Conservation (phyloP, 2,888 invertebrate genomes). For the Xanthia togata region DNA sequence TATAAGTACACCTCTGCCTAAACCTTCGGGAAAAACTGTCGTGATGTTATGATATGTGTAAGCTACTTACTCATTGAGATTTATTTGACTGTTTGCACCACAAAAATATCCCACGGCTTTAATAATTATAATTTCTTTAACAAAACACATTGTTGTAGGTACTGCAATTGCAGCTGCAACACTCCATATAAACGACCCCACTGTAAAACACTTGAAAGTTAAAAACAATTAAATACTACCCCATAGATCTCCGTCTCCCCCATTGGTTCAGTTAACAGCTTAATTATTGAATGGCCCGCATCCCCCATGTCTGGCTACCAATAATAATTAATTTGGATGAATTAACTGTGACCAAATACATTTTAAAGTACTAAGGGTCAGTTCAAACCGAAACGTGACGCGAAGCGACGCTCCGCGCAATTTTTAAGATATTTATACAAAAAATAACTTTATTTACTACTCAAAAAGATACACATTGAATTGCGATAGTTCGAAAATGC, state of each 20-base stretch:
- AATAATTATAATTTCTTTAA: background rate
- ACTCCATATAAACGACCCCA: background rate
- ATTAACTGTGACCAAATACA: constrained; percentile 28
- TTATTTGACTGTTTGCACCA: background rate
- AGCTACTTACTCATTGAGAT: background rate
- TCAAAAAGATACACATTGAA: too few species aligned
- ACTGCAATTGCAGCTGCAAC: constrained; percentile 48
- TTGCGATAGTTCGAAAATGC: too few species aligned
- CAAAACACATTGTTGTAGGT: background rate
- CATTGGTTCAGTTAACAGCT: constrained; percentile 15
- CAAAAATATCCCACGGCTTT: background rate
- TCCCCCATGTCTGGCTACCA: constrained; percentile 32
- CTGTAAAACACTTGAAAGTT: constrained; percentile 20
- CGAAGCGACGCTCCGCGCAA: too few species aligned
- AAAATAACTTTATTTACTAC: too few species aligned
- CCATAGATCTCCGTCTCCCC: constrained; percentile 14
- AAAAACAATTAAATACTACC: constrained; percentile 30
- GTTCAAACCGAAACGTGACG: too few species aligned
- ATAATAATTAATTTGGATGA: constrained; percentile 31
- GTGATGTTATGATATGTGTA: background rate
- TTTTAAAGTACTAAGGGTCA: background rate
- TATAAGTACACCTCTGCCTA: background rate
- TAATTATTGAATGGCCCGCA: constrained; percentile 51
- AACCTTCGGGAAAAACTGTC: background rate
- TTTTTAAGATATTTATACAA: too few species aligned